Percentiles rank a stretch among this genome's conserved stretches.
Conservation (phyloP, 2,113 vertebrate genomes). For the Cephalopholis sonnerati region DNA sequence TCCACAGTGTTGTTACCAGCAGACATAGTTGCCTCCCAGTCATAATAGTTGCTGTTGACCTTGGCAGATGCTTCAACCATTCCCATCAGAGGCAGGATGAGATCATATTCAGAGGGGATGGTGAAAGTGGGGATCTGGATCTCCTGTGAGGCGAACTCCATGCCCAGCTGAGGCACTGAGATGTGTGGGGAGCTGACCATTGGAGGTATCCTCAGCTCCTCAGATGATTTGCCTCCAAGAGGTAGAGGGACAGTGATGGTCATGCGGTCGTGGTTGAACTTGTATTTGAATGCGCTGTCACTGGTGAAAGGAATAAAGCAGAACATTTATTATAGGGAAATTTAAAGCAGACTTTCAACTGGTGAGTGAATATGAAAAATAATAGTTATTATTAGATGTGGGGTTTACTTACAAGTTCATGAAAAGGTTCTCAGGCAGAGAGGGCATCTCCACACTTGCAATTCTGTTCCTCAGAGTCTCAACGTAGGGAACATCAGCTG, state of each 20-base stretch:
- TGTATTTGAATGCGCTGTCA: conserved; percentile 86
- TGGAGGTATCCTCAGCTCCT: conserved; percentile 83
- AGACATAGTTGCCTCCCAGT: conserved; percentile 86
- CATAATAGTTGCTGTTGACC: conserved; percentile 91
- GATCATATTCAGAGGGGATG: conserved; percentile 85
- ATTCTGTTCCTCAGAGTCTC: conserved; percentile 82
- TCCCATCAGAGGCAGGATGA: conserved; percentile 88
- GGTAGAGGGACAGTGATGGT: conserved; percentile 88
- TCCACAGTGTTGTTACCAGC: conserved; percentile 85
- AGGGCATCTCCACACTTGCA: conserved; percentile 81
- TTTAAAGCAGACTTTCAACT: not conserved
- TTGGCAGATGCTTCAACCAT: conserved; percentile 86
- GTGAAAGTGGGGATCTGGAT: conserved; percentile 86
- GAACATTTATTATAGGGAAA: conserved; percentile 16
- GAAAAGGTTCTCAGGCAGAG: conserved; percentile 90
- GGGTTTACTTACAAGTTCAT: conserved; percentile 87
- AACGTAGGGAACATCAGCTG: conserved; percentile 82
- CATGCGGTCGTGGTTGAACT: conserved; percentile 86
- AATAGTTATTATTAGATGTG: not conserved
- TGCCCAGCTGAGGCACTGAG: conserved; percentile 81
- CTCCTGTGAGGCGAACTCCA: conserved; percentile 81
- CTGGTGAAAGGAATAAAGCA: conserved; percentile 80
- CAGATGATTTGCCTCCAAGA: conserved; percentile 89
- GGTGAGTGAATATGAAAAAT: not conserved
- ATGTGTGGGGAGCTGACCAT: conserved; percentile 83